phyloP scores from a whole-genome alignment of 1,140 invertebrate species.

The Pogonomyrmex barbatus region DNA sequence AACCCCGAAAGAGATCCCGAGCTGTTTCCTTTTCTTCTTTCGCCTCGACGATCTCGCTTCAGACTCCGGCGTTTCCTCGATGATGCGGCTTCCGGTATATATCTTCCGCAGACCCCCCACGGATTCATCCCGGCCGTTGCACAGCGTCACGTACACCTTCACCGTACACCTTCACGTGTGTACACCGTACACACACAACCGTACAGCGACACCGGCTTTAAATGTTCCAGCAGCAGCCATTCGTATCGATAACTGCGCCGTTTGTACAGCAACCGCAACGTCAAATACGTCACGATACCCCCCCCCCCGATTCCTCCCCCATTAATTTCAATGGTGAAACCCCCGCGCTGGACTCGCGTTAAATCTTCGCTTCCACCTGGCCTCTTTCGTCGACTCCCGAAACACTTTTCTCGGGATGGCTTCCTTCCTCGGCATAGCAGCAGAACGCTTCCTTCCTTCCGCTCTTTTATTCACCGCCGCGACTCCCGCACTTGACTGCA shows the following conservation, averaged over 20 bases:
- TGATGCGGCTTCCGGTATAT: constrained; percentile 61
- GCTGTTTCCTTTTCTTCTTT: constrained; percentile 29
- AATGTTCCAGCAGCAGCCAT: constrained; percentile 60
- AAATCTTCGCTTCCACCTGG: background rate
- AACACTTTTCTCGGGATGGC: constrained; percentile 8
- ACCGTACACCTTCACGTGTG: background rate
- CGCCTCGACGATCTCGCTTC: constrained; percentile 6
- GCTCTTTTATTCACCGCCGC: background rate
- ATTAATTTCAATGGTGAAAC: constrained; percentile 68
- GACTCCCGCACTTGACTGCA: constrained; percentile 38
- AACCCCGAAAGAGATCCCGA: background rate
- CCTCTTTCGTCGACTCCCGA: background rate
- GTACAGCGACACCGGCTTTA: constrained; percentile 26
- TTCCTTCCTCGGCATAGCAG: background rate
- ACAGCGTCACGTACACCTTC: constrained; percentile 2
- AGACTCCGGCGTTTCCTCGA: background rate
- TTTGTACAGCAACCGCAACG: constrained; percentile 65
- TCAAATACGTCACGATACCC: constrained; percentile 72
- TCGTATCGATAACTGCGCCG: constrained; percentile 71
- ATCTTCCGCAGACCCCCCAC: constrained; percentile 37
- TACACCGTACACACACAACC: constrained; percentile 3
- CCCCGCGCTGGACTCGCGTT: constrained; percentile 1
- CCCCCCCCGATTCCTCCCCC: constrained; percentile 42
- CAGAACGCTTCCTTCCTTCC: constrained; percentile 32
- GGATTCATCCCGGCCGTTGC: constrained; percentile 24